Evolutionary conservation across 2,888 invertebrate species (phyloP).

Genomic region (Aleiodes testaceus): DNA sequence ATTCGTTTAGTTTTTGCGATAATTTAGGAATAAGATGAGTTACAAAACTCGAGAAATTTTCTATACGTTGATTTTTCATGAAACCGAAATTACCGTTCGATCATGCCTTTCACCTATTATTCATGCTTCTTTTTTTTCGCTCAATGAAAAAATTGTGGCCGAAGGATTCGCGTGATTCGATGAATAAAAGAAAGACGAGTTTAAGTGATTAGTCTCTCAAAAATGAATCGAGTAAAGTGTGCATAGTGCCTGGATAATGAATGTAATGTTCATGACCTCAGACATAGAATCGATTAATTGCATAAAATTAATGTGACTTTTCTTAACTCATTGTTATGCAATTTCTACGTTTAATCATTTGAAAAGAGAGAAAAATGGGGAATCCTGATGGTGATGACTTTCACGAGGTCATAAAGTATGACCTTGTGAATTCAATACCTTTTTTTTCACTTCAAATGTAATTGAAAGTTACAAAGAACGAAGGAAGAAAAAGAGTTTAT

Average conservation of each 20-base stretch:
- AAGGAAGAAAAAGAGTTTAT: conserved; percentile 2
- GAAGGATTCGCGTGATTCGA: too few relatives aligned
- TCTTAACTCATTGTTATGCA: conserved; percentile 25
- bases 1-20: neutral
- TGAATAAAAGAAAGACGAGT: too few relatives aligned
- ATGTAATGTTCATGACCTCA: conserved; percentile 23
- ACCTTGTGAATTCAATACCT: conserved; percentile 10
- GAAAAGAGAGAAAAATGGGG: neutral
- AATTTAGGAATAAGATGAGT: neutral
- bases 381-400: conserved; percentile 25
- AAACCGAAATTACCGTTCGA: conserved; percentile 13
- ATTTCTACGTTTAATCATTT: conserved; percentile 16
- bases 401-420: conserved; percentile 31
- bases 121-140: neutral
- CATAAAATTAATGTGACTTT: conserved; percentile 20
- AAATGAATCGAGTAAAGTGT: conserved; percentile 13
- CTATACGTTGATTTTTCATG: neutral
- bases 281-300: conserved; percentile 5
- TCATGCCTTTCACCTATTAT: conserved; percentile 26
- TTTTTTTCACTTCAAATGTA: conserved; percentile 20
- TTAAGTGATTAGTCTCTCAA: neutral
- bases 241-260: neutral
- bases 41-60: conserved; percentile 8
- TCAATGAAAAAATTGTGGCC: too few relatives aligned
- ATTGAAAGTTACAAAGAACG: conserved; percentile 21